Evolutionary conservation across 1,140 invertebrate species (phyloP).

Genomic region (Sycophaga agraensis): DNA sequence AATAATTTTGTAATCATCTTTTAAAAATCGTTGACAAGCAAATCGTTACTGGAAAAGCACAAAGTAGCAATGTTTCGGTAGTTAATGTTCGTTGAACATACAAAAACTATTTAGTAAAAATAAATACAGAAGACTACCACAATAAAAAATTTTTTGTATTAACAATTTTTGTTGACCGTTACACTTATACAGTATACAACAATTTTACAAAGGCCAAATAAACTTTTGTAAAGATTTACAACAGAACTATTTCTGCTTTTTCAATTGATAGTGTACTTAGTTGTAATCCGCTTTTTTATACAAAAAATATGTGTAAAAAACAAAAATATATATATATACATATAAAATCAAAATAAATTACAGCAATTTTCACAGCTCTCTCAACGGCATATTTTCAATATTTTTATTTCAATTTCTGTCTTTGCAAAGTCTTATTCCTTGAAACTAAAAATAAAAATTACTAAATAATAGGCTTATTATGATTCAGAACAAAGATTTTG

Average conservation of each 20-base stretch:
- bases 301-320: conserved; percentile 3
- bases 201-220: conserved; percentile 9
- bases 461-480: neutral
- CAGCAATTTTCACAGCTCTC: neutral
- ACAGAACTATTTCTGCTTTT: neutral
- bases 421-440: neutral
- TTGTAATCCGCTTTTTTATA: neutral
- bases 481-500: conserved; percentile 5
- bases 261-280: neutral
- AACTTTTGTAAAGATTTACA: conserved; percentile 22
- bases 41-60: conserved; percentile 15
- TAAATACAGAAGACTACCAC: neutral
- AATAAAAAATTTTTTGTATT: neutral
- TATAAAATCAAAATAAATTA: neutral
- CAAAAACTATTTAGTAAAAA: too few relatives aligned
- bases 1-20: conserved; percentile 3
- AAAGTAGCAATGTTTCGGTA: neutral
- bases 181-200: neutral
- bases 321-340: neutral
- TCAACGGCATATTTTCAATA: conserved; percentile 20
- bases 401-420: neutral
- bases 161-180: too few relatives aligned
- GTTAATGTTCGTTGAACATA: neutral
- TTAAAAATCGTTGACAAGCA: neutral
- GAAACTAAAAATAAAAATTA: neutral